phyloP scores from a whole-genome alignment of 2,113 vertebrate genomes.

The Vidua chalybeata region DNA sequence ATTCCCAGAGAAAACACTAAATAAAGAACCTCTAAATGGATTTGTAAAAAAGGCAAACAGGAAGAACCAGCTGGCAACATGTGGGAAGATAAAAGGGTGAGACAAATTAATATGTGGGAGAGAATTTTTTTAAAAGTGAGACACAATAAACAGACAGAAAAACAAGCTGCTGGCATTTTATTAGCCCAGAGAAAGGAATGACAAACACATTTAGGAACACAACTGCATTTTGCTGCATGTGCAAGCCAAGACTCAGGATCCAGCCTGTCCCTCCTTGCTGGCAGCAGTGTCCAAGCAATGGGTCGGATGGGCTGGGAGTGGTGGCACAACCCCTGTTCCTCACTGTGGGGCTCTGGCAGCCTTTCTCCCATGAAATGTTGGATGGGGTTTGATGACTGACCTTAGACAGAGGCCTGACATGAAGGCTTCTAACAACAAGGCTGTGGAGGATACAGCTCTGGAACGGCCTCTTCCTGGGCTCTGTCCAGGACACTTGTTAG shows the following conservation, averaged over 20 bases:
- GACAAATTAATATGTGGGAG: constrained; percentile 34
- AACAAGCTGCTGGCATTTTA: background rate
- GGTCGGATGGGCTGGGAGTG: background rate
- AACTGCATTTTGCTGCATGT: background rate
- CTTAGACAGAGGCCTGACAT: background rate
- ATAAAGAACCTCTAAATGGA: background rate
- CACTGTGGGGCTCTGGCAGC: background rate
- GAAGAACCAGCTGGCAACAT: constrained; percentile 52
- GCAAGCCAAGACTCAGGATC: background rate
- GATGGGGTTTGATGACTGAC: background rate
- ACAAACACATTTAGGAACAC: background rate
- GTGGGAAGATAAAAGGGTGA: constrained; percentile 58
- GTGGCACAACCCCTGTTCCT: background rate
- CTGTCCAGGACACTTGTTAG: background rate
- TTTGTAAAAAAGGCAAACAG: background rate
- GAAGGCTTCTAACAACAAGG: background rate
- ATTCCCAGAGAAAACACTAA: constrained; percentile 40
- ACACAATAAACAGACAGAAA: constrained; percentile 3
- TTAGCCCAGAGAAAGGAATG: background rate
- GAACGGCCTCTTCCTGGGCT: background rate
- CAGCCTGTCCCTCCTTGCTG: background rate
- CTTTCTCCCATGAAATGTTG: background rate
- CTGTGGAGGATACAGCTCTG: background rate
- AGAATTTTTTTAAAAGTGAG: constrained; percentile 7
- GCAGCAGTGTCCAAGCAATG: fast-evolving